A percentile compares a stretch with the other conserved stretches of the same genome.
Evolutionary conservation across 2,888 invertebrate species (phyloP).

Genomic region (Tuta absoluta): DNA sequence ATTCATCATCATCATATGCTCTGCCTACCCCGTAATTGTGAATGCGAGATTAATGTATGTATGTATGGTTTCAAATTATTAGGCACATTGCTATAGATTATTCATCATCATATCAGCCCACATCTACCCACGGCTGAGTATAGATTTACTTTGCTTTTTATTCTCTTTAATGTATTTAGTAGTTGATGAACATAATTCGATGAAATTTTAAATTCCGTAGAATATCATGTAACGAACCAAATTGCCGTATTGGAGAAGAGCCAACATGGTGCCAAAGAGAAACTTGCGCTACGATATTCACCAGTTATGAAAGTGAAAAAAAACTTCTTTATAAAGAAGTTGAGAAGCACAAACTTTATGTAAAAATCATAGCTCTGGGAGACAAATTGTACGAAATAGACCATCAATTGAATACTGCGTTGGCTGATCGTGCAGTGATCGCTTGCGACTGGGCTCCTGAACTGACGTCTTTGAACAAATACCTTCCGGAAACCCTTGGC

Average conservation of each 20-base stretch:
- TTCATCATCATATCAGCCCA: no score
- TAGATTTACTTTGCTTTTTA: no score
- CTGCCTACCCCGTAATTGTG: no score
- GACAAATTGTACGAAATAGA: constrained; percentile 30
- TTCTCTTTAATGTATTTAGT: no score
- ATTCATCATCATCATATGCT: no score
- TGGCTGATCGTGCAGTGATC: constrained; percentile 33
- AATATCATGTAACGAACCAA: constrained; percentile 55
- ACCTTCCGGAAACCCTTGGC: constrained; percentile 44
- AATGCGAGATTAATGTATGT: no score
- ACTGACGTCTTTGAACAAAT: constrained; percentile 30
- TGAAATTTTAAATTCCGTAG: constrained; percentile 23
- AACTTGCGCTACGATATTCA: constrained; percentile 51
- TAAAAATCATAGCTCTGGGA: constrained; percentile 42
- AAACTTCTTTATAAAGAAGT: constrained; percentile 43
- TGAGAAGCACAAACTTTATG: constrained; percentile 41
- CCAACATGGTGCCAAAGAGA: constrained; percentile 75
- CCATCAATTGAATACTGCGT: constrained; percentile 20
- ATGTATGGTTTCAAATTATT: no score
- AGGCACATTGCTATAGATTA: no score
- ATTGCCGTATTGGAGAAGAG: constrained; percentile 77
- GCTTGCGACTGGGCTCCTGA: constrained; percentile 53
- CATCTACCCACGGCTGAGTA: no score
- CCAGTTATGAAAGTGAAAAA: constrained; percentile 51
- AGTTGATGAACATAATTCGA: neutral